Conservation (phyloP, 1,140 invertebrate species). For the Papilio xuthus region DNA sequence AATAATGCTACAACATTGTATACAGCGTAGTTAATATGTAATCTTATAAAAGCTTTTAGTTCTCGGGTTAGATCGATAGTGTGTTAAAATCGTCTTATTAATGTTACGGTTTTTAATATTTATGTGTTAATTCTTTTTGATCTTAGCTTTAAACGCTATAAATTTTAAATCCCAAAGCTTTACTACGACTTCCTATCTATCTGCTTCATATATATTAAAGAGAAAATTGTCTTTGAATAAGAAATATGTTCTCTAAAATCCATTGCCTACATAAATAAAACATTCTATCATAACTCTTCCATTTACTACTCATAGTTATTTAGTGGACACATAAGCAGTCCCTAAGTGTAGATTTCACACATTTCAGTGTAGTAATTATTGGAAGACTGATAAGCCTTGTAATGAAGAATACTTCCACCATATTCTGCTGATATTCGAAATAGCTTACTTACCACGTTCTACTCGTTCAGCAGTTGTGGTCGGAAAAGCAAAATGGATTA, state of each 20-base stretch:
- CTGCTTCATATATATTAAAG: not conserved
- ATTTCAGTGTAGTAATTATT: not conserved
- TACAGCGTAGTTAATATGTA: too few species aligned
- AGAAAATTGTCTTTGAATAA: not conserved
- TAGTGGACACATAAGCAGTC: too few species aligned
- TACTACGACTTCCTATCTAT: not conserved
- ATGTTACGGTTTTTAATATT: too few species aligned
- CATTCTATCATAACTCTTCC: not conserved
- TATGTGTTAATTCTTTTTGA: not conserved
- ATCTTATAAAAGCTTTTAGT: too few species aligned
- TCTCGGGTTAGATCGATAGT: too few species aligned
- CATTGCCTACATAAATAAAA: not conserved
- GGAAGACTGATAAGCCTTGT: not conserved
- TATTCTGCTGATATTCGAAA: not conserved
- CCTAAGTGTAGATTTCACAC: too few species aligned
- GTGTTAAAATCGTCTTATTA: too few species aligned
- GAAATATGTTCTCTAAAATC: not conserved
- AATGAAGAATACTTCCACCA: not conserved
- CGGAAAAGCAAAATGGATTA: constrained; percentile 28
- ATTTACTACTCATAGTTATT: not conserved
- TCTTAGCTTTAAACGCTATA: not conserved
- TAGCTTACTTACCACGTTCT: constrained; percentile 18
- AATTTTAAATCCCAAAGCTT: not conserved
- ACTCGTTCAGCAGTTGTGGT: constrained; percentile 4
- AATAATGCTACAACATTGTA: too few species aligned